Evolutionary conservation across 2,113 vertebrate genomes (phyloP), one percentile per base, ranked within the genome.

Genomic region (Cepphus grylle): DNA sequence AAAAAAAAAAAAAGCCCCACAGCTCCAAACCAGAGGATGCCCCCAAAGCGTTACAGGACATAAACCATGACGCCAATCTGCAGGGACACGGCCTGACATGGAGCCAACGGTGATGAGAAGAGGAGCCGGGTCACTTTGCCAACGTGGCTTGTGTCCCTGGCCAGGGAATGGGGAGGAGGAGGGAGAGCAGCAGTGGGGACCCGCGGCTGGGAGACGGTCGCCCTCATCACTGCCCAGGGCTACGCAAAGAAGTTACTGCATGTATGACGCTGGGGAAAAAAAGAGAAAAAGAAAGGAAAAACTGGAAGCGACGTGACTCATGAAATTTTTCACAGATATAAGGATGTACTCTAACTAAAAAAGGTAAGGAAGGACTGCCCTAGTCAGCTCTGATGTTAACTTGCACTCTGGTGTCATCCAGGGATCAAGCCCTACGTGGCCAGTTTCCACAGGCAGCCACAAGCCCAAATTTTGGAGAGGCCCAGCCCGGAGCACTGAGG

Each of bases 141-240:
- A 7, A 8, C 2, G 40, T 5, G 14, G 50, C 38, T 63, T 2
- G 0, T 36, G 49, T 34, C 19, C 58, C 38, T 23, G 9, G 34
- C 38, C n/a, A 42, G 40, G 67, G 40, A 43, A 62, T 15, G 40
- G 27, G 29, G 29, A 70, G 18, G 62, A 62, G 15, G 27, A 70
- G 8, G 32, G 62, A n/a, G 43, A 50, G 63, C 49, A 63, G 47
- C 40, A 49, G n/a, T 0, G 2, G n/a, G 29, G 14, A 40, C 17
- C 27, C 45, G 27, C 1, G 1, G 26, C 40, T 82, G 2, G 0
- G 62, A 45, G 34, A 7, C 16, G 25, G 50, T 63, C 65, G 49
- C 17, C 20, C 5, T 47, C 32, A 34, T 36, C 58, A 27, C 32
- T 52, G 56, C 17, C 9, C 16, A 6, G 11, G 59, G 47, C 61